Percentiles rank a stretch among this genome's conserved stretches.
Conservation (phyloP, 2,888 invertebrate genomes). For the Seladonia tumulorum region DNA sequence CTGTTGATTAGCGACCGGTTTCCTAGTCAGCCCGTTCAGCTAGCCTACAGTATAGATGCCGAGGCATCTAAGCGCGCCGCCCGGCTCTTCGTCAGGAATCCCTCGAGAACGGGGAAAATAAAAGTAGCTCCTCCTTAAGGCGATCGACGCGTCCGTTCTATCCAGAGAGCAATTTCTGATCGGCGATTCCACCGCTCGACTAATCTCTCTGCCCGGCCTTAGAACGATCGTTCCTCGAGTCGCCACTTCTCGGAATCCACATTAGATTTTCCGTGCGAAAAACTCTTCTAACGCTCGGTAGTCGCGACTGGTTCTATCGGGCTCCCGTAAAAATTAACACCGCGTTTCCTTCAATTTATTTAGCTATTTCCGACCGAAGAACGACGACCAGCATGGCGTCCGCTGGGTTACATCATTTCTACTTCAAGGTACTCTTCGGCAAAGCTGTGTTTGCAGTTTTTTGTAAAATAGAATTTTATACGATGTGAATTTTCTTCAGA, state of each 20-base stretch:
- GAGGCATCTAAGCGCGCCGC: conserved; percentile 56
- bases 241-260: neutral
- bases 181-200: conserved; percentile 28
- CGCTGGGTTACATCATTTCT: neutral
- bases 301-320: neutral
- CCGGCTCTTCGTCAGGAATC: conserved; percentile 58
- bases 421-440: neutral
- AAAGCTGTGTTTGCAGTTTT: too few species aligned
- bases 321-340: neutral
- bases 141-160: conserved; percentile 53
- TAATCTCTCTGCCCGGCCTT: conserved; percentile 13
- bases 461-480: too few species aligned
- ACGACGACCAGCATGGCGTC: neutral
- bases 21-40: conserved; percentile 65
- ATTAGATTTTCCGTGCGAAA: neutral
- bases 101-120: conserved; percentile 56
- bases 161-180: conserved; percentile 48
- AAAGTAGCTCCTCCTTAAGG: conserved; percentile 58
- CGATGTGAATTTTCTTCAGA: too few species aligned
- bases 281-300: neutral
- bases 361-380: neutral
- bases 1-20: conserved; percentile 69
- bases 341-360: conserved; percentile 3
- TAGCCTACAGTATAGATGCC: conserved; percentile 45
- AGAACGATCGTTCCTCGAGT: neutral